Base-by-base conservation (phyloP, 2,888 invertebrate genomes). In the Papilio protenor region DNA sequence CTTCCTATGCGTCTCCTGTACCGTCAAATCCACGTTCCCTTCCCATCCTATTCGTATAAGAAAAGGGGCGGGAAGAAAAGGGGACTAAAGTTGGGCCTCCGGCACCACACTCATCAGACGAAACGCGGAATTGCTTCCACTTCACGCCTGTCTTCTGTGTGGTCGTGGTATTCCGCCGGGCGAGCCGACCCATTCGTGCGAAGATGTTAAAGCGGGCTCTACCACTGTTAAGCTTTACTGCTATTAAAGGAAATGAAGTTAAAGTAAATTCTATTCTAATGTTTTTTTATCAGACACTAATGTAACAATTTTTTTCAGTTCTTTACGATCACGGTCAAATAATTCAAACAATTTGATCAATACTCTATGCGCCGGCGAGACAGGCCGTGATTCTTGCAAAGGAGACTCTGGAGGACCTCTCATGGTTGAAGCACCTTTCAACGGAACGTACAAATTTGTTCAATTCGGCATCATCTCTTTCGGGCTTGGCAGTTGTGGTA, bases 341-440 rank as follows among this genome's bases (percentile, higher is more conserved):
- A 23, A 55, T 21, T 1, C 11, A 49, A 14, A n/a, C 40, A 23
- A 5, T 5, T 18, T 71, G 49, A 8, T 23, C n/a, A 75, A 75
- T 57, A 64, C 18, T 0, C 2, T 81, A 1, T 82, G 85, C 76
- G 85, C 82, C 45, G 96, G 95, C 0, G 87, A 86, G 21, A 88
- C 88, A 45, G 87, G 88, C 1, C 90, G 91, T 61, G 96, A 96
- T 83, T 96, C 96, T 40, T 96, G 96, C 81, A 87, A 89, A 45
- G 96, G 96, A 0, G 96, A 96, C 82, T 96, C 96, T 59, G 96
- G 96, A 14, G 96, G 96, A 0, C 96, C 96, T 0, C 86, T 96
- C 49, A 93, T 95, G 90, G 78, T 85, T 5, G 79, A 85, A 14
- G 80, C 80, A 3, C n/a, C 6, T 1, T 80, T 80, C 76, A 69